Evolutionary conservation across 2,888 invertebrate species (phyloP), one percentile per base, ranked within the genome.

Genomic region (Pyrrhosoma nymphula): DNA sequence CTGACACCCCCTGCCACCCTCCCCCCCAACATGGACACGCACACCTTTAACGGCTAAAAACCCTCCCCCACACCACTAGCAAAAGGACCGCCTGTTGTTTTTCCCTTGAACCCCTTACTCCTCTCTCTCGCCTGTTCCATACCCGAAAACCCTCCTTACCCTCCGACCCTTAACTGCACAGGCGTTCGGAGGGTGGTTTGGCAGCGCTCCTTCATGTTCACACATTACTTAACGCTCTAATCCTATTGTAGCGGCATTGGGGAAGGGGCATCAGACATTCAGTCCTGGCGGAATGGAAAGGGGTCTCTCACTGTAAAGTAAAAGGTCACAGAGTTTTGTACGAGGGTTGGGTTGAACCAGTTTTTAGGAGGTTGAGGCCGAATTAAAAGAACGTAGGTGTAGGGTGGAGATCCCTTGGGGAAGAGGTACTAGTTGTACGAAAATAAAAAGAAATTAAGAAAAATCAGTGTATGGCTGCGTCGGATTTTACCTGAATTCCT

Each of bases 141-240:
- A 26, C 47, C 56, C 89, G 56, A 89, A 47, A 26, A 56, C 20
- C 39, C 47, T 10, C 39, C 47, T 10, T 39, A 30, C 63, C 91
- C 91, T 89, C 56, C 23, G 23, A 4, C 47, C 47, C 47, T 23
- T 47, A 39, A n/a, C 55, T 16, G 89, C 89, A 55, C 89, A 47
- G 47, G 89, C 89, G 89, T 89, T n/a, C 89, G 56, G 88, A 10
- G n/a, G 82, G 82, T 35, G 12, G 82, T 30, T 8, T 55, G 56
- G 89, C n/a, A 91, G 30, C 63, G 60, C 35, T 69, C 75, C n/a
- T 93, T 69, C 47, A 30, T 75, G 69, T 93, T 93, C 93, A 93
- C 93, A 93, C 93, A 75, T 93, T 69, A 75, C 69, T 93, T 75
- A 91, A 91, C 91, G 39, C 63, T 63, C 63, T 91, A 91, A 91